Percentiles rank a stretch among this genome's conserved stretches.
These are phyloP conservation scores for Ondatra zibethicus DNA, from an alignment of 2,113 vertebrate species.

Conservation along the genomic window DNA sequence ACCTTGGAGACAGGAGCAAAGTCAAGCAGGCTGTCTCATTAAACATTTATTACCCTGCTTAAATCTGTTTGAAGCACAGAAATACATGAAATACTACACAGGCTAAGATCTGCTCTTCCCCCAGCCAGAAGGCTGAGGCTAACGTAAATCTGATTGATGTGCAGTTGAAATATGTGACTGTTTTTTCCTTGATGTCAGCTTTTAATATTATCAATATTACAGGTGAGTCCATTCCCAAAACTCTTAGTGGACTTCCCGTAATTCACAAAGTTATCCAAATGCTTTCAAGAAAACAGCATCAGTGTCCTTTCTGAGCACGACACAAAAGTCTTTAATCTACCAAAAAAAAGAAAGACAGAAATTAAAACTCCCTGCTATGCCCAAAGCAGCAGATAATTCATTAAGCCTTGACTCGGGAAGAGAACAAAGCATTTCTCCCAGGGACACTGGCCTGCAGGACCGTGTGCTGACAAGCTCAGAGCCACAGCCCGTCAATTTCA, in stretches of 20 bases:
- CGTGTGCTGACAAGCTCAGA: not conserved
- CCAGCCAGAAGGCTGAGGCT: not conserved
- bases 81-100: constrained; percentile 17
- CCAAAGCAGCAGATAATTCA: constrained; percentile 30
- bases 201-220: not conserved
- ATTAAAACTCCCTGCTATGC: constrained; percentile 28
- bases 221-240: constrained; percentile 1
- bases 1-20: constrained; percentile 32
- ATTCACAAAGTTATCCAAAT: constrained; percentile 43
- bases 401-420: not conserved
- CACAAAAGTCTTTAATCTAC: constrained; percentile 53
- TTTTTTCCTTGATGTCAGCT: constrained; percentile 7
- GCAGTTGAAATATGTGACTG: not conserved
- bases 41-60: constrained; percentile 52
- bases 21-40: constrained; percentile 59
- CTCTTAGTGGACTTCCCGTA: not conserved
- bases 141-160: not conserved
- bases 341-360: not conserved
- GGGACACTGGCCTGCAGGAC: not conserved
- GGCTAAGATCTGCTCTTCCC: not conserved
- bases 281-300: constrained; percentile 60
- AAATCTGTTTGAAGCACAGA: constrained; percentile 26
- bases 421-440: not conserved
- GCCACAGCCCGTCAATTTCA: not conserved
- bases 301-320: not conserved